These are phyloP conservation scores for Chaetophractus vellerosus DNA, from an alignment of 2,797 vertebrate species.

Conservation along the genomic window DNA sequence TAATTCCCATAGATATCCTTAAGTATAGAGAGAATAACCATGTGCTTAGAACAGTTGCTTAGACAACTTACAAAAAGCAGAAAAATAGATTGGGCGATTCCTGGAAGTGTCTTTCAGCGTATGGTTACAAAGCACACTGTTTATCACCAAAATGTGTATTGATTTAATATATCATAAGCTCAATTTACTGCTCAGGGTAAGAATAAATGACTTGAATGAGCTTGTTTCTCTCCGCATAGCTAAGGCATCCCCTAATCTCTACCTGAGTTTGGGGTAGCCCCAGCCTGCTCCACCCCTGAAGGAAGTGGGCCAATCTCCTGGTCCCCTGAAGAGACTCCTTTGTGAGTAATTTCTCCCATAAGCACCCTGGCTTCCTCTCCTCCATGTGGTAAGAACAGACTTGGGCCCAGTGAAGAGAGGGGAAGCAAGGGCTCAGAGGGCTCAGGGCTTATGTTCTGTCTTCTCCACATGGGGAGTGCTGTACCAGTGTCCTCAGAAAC, in stretches of 20 bases:
- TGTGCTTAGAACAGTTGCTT: slow-evolving; percentile 18
- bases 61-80: slow-evolving; percentile 59
- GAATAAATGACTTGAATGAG: not conserved
- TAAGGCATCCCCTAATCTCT: not conserved
- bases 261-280: not conserved
- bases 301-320: not conserved
- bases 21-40: slow-evolving; percentile 58
- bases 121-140: slow-evolving; percentile 43
- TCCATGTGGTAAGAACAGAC: not conserved
- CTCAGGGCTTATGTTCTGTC: not conserved
- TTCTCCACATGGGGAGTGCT: not conserved
- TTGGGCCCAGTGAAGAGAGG: not conserved
- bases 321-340: not conserved
- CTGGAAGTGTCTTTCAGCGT: not conserved
- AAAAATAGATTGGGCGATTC: not conserved
- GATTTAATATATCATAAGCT: not conserved
- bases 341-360: not conserved
- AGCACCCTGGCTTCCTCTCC: not conserved
- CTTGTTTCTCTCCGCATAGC: not conserved
- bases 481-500: not conserved
- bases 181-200: not conserved
- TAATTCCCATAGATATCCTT: slow-evolving; percentile 35
- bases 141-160: not conserved
- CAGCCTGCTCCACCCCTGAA: not conserved
- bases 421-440: not conserved